These are phyloP conservation scores for Hirtodrosophila confusa DNA, from an alignment of 2,888 invertebrate genomes.

Conservation along the genomic window DNA sequence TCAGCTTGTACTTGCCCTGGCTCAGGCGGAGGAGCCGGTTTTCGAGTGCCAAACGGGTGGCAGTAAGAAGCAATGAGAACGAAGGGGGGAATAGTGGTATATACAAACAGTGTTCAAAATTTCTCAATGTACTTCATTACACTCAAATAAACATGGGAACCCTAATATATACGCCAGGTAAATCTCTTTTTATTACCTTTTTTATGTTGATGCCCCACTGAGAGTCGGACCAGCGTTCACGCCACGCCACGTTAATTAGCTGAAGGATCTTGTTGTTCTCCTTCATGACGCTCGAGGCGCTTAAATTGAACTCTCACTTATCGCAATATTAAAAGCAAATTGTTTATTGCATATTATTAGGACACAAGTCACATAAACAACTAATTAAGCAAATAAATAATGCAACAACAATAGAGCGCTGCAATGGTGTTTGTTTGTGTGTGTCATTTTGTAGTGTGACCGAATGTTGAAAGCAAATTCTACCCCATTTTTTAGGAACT, in stretches of 20 bases:
- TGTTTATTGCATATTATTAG: conserved; percentile 15
- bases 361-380: conserved; percentile 5
- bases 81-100: neutral
- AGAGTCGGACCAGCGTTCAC: conserved; percentile 97
- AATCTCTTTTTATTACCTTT: conserved; percentile 86
- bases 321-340: neutral
- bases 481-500: conserved; percentile 6
- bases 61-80: conserved; percentile 12
- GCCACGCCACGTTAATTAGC: conserved; percentile 89
- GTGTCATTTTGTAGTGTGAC: neutral
- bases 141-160: conserved; percentile 31
- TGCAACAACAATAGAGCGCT: too few species aligned
- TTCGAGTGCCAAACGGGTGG: conserved; percentile 57
- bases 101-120: conserved; percentile 40
- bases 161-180: neutral
- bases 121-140: conserved; percentile 58
- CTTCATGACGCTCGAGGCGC: conserved; percentile 70
- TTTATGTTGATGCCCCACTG: conserved; percentile 98
- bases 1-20: conserved; percentile 77
- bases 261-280: conserved; percentile 87
- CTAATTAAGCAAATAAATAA: neutral
- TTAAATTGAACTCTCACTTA: neutral
- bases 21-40: conserved; percentile 78
- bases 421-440: conserved; percentile 22
- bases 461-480: too few species aligned